A percentile compares a stretch with the other conserved stretches of the same genome.
Evolutionary conservation across 1,140 invertebrate species (phyloP).

Genomic region (Drosophila melanogaster): Release_6_plus_ISO1_MT NT_033779.5:7088001-7088500

Average conservation of each 20-base stretch:
- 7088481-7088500: constrained; percentile 47
- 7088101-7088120: no score
- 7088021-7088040: no score
- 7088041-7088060: no score
- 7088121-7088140: neutral
- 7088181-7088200: neutral
- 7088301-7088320: constrained; percentile 28
- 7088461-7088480: constrained; percentile 6
- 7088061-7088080: no score
- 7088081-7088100: no score
- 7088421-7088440: constrained; percentile 13
- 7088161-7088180: neutral
- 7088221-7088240: constrained; percentile 9
- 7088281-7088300: constrained; percentile 32
- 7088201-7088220: neutral
- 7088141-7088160: neutral
- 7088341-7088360: constrained; percentile 12
- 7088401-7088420: constrained; percentile 53
- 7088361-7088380: constrained; percentile 18
- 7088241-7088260: constrained; percentile 42
- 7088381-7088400: constrained; percentile 45
- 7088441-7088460: constrained; percentile 20
- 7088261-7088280: constrained; percentile 20
- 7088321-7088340: constrained; percentile 60
- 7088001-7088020: no score